A percentile compares a stretch with the other conserved stretches of the same genome.
These are phyloP conservation scores for Petroica traversi DNA, from an alignment of 2,113 vertebrate genomes.

Conservation along the genomic window DNA sequence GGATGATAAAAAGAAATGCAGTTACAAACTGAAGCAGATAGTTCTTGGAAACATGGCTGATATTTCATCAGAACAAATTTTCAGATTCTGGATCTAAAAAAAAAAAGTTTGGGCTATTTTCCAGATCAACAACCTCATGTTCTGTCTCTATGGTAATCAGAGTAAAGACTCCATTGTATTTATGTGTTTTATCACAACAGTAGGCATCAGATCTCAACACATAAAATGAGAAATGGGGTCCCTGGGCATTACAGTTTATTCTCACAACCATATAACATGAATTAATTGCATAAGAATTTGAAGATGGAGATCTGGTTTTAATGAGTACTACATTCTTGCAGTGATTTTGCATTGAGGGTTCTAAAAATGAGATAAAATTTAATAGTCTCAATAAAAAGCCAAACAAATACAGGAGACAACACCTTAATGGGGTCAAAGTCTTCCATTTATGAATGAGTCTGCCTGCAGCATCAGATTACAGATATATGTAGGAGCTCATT, in stretches of 20 bases:
- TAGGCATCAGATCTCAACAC: neutral
- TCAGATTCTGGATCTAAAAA: neutral
- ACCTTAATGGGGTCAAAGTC: neutral
- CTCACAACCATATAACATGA: neutral
- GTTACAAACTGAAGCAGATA: neutral
- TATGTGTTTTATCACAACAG: neutral
- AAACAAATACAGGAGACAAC: neutral
- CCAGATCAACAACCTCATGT: neutral
- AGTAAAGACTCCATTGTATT: neutral
- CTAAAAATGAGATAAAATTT: neutral
- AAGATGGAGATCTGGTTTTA: neutral
- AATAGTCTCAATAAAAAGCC: neutral
- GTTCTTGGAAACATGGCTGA: neutral
- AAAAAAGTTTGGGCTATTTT: rapidly evolving
- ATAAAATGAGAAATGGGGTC: neutral
- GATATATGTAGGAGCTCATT: neutral
- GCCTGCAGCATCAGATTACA: neutral
- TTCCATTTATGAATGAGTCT: neutral
- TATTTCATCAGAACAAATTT: neutral
- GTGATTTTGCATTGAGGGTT: neutral
- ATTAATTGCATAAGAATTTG: neutral
- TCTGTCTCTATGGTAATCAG: neutral
- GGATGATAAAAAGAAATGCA: neutral
- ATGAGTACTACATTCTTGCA: neutral
- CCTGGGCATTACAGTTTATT: neutral